Conservation (phyloP, 2,888 invertebrate genomes). For the Apodemia mormo region DNA sequence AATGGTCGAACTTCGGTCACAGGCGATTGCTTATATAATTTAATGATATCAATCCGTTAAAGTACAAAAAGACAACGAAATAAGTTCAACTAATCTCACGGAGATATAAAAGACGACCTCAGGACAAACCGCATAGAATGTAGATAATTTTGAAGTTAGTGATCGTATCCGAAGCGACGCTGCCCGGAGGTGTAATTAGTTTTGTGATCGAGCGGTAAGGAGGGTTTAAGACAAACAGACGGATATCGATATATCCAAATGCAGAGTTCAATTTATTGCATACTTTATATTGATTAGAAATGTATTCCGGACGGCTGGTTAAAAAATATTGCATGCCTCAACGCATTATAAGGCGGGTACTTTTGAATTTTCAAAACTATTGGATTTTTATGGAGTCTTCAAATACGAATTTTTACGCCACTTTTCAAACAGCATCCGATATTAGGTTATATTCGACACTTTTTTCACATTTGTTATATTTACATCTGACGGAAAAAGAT, state of each 20-base stretch:
- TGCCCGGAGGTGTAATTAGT: constrained; percentile 74
- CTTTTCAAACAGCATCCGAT: too few species aligned
- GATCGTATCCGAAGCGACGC: constrained; percentile 45
- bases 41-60: background rate
- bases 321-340: background rate
- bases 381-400: too few species aligned
- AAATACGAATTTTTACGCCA: too few species aligned
- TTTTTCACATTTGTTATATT: too few species aligned
- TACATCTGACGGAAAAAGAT: too few species aligned
- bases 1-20: too few species aligned
- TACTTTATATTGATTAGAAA: background rate
- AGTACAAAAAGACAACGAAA: constrained; percentile 21
- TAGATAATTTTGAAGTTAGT: constrained; percentile 58
- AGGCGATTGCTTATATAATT: background rate
- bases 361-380: too few species aligned
- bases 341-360: too few species aligned
- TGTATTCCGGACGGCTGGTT: background rate
- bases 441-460: too few species aligned
- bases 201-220: constrained; percentile 53
- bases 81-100: background rate
- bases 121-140: constrained; percentile 42
- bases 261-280: constrained; percentile 8
- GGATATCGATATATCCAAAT: constrained; percentile 37
- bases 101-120: constrained; percentile 29
- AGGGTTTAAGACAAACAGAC: constrained; percentile 67